Percentiles rank a stretch among this genome's conserved stretches.
These are phyloP conservation scores for Ptychoptera contaminata DNA, from an alignment of 2,888 invertebrate species.

Conservation along the genomic window DNA sequence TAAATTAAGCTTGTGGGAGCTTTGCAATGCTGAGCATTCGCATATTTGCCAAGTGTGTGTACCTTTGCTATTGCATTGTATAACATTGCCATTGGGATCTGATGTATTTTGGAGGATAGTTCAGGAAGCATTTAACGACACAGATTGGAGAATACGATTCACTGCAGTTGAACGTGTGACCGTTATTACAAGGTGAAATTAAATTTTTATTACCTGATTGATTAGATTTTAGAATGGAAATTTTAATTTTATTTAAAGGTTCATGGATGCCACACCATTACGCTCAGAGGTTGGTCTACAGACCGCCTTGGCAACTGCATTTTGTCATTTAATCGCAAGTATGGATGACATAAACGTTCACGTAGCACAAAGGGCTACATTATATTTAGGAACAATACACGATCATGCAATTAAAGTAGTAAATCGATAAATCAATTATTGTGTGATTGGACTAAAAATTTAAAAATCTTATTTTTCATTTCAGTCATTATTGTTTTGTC, in stretches of 20 bases:
- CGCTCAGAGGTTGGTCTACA: constrained; percentile 71
- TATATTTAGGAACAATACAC: constrained; percentile 87
- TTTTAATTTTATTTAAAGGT: constrained; percentile 31
- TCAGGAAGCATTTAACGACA: constrained; percentile 82
- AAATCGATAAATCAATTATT: constrained; percentile 16
- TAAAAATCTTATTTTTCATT: constrained; percentile 11
- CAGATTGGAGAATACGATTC: constrained; percentile 80
- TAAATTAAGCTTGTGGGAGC: constrained; percentile 66
- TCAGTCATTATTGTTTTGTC: constrained; percentile 74
- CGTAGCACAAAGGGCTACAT: constrained; percentile 83
- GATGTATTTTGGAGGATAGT: constrained; percentile 95
- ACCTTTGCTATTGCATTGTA: constrained; percentile 84
- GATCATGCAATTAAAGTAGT: constrained; percentile 49
- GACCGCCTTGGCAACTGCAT: constrained; percentile 88
- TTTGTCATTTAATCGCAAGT: constrained; percentile 89
- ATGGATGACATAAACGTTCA: constrained; percentile 92
- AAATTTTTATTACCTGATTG: constrained; percentile 11
- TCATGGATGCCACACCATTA: constrained; percentile 81
- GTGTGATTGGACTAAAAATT: constrained; percentile 6
- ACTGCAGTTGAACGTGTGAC: constrained; percentile 91
- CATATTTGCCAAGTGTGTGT: constrained; percentile 88
- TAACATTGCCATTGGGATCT: constrained; percentile 83
- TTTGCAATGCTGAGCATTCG: constrained; percentile 81
- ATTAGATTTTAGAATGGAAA: not conserved
- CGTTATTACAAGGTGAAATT: constrained; percentile 55